Conservation (phyloP, 2,113 vertebrate species). For the Protobothrops flavoviridis region DNA sequence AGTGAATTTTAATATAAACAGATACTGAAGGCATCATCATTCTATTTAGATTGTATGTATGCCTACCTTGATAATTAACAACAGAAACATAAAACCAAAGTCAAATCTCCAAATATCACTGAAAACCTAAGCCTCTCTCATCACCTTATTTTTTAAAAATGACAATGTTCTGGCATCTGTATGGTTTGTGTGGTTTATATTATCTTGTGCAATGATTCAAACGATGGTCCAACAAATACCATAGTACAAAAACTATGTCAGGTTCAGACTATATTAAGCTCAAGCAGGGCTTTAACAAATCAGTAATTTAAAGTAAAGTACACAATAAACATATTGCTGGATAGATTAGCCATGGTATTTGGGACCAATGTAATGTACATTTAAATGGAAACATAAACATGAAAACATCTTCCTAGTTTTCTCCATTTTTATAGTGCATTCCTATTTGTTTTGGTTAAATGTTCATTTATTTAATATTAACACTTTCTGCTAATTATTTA, state of each 20-base stretch:
- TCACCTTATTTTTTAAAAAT: neutral
- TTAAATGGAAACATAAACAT: neutral
- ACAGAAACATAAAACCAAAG: neutral
- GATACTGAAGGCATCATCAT: neutral
- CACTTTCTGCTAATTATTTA: constrained; percentile 51
- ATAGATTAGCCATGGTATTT: neutral
- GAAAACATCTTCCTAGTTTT: neutral
- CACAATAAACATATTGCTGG: neutral
- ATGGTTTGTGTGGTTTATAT: neutral
- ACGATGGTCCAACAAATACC: neutral
- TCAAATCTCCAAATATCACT: neutral
- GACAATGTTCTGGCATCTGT: neutral
- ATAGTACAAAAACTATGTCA: rapidly evolving
- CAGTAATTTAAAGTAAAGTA: neutral
- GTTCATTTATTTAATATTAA: neutral
- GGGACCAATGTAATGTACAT: neutral
- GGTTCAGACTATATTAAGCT: neutral
- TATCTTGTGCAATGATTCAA: neutral
- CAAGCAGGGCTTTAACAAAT: neutral
- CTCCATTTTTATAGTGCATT: neutral
- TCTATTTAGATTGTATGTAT: neutral
- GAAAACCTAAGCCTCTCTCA: neutral
- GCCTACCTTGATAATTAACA: neutral
- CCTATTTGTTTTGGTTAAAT: neutral
- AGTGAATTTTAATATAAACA: neutral